Base-by-base conservation (phyloP, 2,797 vertebrate genomes). In the Centropyge bicolor region DNA sequence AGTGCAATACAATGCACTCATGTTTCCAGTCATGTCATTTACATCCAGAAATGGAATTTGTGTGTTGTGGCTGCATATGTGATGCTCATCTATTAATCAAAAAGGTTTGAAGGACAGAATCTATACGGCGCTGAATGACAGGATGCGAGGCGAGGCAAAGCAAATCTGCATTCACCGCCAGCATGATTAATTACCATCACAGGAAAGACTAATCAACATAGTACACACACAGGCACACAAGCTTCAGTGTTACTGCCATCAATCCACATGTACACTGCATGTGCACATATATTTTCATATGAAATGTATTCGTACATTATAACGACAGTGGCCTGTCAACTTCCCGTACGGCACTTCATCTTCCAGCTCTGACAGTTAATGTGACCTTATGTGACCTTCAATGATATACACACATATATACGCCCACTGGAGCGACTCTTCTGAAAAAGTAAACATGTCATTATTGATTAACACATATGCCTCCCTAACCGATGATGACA, bases 361-460 rank as follows among this genome's bases (percentile, higher is more conserved):
- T 14, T 69, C 24, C 36, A 59, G 22, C 12, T 57, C 31, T 31
- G 31, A 27, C 16, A 24, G 36, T 45, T 17, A 55, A n/a, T 41
- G 31, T 38, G 27, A 52, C 22, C 6, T 45, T 36, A 46, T 1
- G 20, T 40, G 43, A 66, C 10, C 24, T 20, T 64, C 6, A 55
- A 19, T 22, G 14, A 6, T 16, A 24, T 5, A 16, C 20, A 45
- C 22, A 45, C 43, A 72, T 43, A 36, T 8, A 12, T 17, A 56
- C 16, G 65, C 73, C 22, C 49, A 59, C 49, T 27, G 0, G 41
- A 48, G 35, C 13, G 12, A 13, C n/a, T 59, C 31, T 12, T 41
- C 38, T 35, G 40, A 74, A 74, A 70, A 78, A n/a, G 46, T 7
- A 19, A 31, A 71, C 9, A 16, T 64, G 65, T 63, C 55, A 56